Percentiles rank a stretch among this genome's conserved stretches.
Conservation (phyloP, 2,797 vertebrate species). For the Peromyscus aztecus region DNA sequence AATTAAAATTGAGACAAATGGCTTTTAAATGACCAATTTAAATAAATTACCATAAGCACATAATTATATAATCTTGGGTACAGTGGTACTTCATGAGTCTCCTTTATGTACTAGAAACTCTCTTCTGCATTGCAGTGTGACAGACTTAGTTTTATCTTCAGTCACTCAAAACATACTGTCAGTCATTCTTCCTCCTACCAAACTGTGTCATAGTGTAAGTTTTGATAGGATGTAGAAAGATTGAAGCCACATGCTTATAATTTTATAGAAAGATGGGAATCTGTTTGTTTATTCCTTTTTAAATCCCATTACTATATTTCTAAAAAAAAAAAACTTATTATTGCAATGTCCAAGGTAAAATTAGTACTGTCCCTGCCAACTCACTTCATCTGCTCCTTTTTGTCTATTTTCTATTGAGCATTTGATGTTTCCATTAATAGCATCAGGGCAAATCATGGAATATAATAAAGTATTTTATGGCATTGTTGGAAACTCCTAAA, state of each 20-base stretch:
- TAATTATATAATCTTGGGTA: conserved; percentile 37
- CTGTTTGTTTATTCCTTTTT: not conserved
- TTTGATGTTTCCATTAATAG: conserved; percentile 51
- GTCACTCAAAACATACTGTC: not conserved
- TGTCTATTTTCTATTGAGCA: conserved; percentile 34
- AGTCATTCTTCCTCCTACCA: not conserved
- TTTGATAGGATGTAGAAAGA: conserved; percentile 10
- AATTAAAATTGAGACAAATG: conserved; percentile 57
- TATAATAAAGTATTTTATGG: conserved; percentile 39
- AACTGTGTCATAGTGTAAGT: not conserved
- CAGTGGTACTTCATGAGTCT: not conserved
- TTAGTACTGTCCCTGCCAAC: not conserved
- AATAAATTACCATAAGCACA: conserved; percentile 22
- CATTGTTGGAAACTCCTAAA: not conserved
- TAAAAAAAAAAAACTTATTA: not conserved
- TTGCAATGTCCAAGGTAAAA: not conserved
- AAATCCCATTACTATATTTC: not conserved
- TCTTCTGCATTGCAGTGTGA: not conserved
- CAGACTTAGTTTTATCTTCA: not conserved
- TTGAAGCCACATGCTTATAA: not conserved
- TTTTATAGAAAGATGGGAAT: not conserved
- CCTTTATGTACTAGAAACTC: not conserved
- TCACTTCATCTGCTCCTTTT: not conserved
- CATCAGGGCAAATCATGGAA: conserved; percentile 51
- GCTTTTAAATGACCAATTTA: conserved; percentile 65